Base-by-base conservation (phyloP, 2,888 invertebrate genomes). In the Tetrapedia diversipes region DNA sequence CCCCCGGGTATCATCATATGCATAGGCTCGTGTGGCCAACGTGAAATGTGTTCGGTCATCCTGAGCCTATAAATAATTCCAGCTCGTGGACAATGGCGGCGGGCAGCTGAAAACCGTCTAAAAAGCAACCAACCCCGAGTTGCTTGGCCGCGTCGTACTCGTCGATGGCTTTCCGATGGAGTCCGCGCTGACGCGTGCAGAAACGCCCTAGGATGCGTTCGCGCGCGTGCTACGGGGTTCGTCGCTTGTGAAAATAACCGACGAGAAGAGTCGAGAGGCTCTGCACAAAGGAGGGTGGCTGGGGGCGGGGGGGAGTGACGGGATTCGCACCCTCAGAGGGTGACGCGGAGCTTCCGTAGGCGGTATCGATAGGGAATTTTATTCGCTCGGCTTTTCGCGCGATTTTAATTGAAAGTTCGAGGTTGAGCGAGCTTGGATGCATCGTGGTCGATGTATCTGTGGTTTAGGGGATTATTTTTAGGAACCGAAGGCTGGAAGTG, bases 41-140 rank as follows among this genome's bases (percentile, higher is more conserved):
- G 85, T 87, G 89, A 90, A 90, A 90, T 86, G 88, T 79, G 86
- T 90, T 89, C 88, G 90, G 90, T 90, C 91, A 91, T 90, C 88
- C 89, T 86, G 72, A 68, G 85, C 76, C 90, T 88, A 90, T 91
- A 91, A 91, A 90, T 90, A 90, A 85, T 90, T 86, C 83, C 81
- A 64, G 82, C 60, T 4, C 0, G 78, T 69, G 84, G 79, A 88
- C 86, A 87, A 89, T 88, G 77, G 85, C n/a, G 80, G 79, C 69
- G 84, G 84, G 72, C 80, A 84, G 84, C 80, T 84, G 83, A 80
- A 86, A 81, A 88, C 84, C 84, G 81, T 83, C 87, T 87, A 83
- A 84, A 89, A 88, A 87, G 80, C 80, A 68, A 78, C 81, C 80
- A n/a, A n/a, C n/a, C n/a, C 69, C 65, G 54, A 69, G 47, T 11